phyloP scores from a whole-genome alignment of 2,797 vertebrate species.

The Lates japonicus region DNA sequence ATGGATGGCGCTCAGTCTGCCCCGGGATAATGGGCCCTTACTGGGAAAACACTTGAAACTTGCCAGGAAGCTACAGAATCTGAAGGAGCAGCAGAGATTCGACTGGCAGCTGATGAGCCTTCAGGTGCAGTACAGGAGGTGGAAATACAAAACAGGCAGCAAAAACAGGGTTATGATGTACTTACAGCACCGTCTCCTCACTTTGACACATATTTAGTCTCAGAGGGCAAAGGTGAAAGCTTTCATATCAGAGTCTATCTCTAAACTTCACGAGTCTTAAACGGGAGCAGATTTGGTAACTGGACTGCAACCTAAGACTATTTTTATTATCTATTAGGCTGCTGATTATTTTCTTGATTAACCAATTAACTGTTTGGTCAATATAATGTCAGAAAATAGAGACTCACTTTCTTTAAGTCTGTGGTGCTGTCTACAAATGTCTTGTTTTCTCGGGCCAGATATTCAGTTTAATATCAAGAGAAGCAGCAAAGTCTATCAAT shows the following conservation, averaged over 20 bases:
- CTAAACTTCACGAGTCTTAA: not conserved
- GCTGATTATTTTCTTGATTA: no score
- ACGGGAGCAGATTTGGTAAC: not conserved
- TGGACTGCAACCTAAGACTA: not conserved
- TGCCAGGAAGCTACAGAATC: constrained; percentile 71
- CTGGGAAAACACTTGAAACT: constrained; percentile 78
- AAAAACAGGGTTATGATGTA: not conserved
- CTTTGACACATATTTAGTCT: no score
- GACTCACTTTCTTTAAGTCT: not conserved
- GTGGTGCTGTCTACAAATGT: not conserved
- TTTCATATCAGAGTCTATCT: not conserved
- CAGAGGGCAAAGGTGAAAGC: not conserved
- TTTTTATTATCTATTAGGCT: not conserved
- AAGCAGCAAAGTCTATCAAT: no score
- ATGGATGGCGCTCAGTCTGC: constrained; percentile 67
- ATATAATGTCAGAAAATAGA: not conserved
- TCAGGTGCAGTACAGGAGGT: constrained; percentile 21
- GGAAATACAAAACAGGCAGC: constrained; percentile 8
- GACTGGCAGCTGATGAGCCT: constrained; percentile 34
- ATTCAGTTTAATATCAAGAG: not conserved
- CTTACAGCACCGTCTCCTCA: not conserved
- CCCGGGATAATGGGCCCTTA: constrained; percentile 64
- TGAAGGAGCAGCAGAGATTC: constrained; percentile 47
- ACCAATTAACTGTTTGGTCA: not conserved
- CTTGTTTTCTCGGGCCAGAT: not conserved